Base-by-base conservation (phyloP, 1,140 invertebrate genomes). In the Drosophila sp. region DNA sequence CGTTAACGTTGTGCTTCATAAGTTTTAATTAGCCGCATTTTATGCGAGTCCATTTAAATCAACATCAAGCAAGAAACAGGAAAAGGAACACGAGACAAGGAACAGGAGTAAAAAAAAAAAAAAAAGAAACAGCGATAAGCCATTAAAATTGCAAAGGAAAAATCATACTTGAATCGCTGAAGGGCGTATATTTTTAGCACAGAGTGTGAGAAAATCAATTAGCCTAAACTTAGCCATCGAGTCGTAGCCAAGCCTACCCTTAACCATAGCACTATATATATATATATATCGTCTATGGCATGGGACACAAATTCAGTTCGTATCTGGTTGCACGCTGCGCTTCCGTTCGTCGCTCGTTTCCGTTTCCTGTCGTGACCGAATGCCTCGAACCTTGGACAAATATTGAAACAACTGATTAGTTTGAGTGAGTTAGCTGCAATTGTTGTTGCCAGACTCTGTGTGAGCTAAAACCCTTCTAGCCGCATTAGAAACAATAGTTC, bases 351-450 rank as follows among this genome's bases (percentile, higher is more conserved):
- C 63, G 56, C 51, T 48, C 56, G 65, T 76, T 87, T 87, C 83
- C 82, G 83, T 63, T 87, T 86, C 81, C 81, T 66, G 71, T 38
- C 57, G 18, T 3, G n/a, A 7, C 46, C 14, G 59, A 70, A 76
- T 76, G 29, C 40, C 43, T 43, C 51, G 48, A 11, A 56, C 64
- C 64, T 70, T 56, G 59, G 78, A 66, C 61, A 82, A 86, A 86
- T 86, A 86, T 86, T 86, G 82, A 78, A 86, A 86, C 82, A 86
- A 87, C 82, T 86, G 82, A 86, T 86, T 86, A 86, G 82, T 86
- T 86, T 78, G 82, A 82, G 82, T 87, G 81, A 72, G 82, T 87
- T 81, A 72, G 62, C 63, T 65, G 50, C 69, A 69, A 72, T 70
- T 81, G 79, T 75, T 45, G 11, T 51, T 56, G 50, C 34, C 1